A percentile compares a stretch with the other conserved stretches of the same genome.
phyloP scores from a whole-genome alignment of 2,113 vertebrate genomes.

The Myiozetetes cayanensis region DNA sequence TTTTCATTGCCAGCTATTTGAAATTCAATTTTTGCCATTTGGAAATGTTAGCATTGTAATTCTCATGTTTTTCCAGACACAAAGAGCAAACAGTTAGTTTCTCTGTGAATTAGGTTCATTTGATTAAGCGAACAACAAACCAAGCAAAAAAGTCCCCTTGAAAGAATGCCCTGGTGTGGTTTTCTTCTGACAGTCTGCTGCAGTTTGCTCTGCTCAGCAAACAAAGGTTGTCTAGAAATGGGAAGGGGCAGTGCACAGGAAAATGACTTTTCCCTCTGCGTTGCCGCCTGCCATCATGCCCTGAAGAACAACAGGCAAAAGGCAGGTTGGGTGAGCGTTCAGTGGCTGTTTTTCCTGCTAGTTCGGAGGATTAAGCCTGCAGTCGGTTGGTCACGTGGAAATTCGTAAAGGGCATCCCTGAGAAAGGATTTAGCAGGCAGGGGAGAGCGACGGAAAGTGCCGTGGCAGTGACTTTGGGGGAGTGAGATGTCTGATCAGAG shows the following conservation, averaged over 20 bases:
- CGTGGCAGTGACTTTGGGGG: not conserved
- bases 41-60: slow-evolving; percentile 32
- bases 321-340: fast-evolving
- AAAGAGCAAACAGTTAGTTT: not conserved
- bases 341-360: not conserved
- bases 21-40: slow-evolving; percentile 51
- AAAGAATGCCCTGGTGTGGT: not conserved
- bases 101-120: not conserved
- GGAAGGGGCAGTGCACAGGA: not conserved
- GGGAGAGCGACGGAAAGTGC: not conserved
- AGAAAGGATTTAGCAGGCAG: not conserved
- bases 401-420: not conserved
- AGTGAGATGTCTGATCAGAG: not conserved
- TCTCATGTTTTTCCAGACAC: slow-evolving; percentile 4
- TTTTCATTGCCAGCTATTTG: slow-evolving; percentile 21
- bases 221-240: not conserved
- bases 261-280: fast-evolving
- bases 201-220: not conserved
- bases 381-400: not conserved
- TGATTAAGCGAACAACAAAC: not conserved
- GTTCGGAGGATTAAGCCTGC: not conserved
- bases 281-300: not conserved
- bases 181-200: not conserved
- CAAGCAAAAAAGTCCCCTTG: not conserved
- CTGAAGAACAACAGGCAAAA: not conserved